phyloP scores from a whole-genome alignment of 1,140 invertebrate species.

The Ylistrum balloti region DNA sequence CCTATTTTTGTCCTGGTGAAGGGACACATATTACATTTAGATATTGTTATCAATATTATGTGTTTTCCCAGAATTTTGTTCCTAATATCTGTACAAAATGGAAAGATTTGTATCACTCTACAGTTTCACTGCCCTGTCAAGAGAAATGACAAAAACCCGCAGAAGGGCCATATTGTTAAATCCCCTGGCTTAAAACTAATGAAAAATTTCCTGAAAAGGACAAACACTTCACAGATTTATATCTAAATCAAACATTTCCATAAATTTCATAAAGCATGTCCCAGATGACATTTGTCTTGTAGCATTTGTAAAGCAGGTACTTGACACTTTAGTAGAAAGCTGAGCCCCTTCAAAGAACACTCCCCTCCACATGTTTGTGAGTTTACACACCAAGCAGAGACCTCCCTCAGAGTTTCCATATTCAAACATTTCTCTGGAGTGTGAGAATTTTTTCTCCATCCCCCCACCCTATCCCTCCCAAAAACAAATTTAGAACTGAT shows the following conservation, averaged over 20 bases:
- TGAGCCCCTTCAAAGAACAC: not conserved
- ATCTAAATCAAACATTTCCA: constrained; percentile 40
- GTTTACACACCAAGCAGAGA: not conserved
- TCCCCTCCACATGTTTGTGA: not conserved
- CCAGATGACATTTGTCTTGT: not conserved
- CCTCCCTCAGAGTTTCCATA: not conserved
- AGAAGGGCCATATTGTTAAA: constrained; percentile 14
- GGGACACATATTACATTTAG: too few species aligned
- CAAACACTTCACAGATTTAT: not conserved
- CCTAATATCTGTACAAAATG: not conserved
- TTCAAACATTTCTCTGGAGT: not conserved
- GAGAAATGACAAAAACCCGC: not conserved
- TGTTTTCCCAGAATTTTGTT: not conserved
- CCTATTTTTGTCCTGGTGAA: too few species aligned
- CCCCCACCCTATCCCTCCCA: too few species aligned
- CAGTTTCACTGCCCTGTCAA: not conserved
- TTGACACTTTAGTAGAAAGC: not conserved
- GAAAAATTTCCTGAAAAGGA: not conserved
- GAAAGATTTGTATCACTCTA: not conserved
- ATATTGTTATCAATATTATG: too few species aligned
- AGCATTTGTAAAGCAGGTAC: not conserved
- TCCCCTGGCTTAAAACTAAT: not conserved
- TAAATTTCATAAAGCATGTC: not conserved
- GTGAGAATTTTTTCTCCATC: too few species aligned
- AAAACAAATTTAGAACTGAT: constrained; percentile 36